Percentiles rank a stretch among this genome's conserved stretches.
phyloP scores from a whole-genome alignment of 2,797 vertebrate species.

The Catamblyrhynchus diadema region DNA sequence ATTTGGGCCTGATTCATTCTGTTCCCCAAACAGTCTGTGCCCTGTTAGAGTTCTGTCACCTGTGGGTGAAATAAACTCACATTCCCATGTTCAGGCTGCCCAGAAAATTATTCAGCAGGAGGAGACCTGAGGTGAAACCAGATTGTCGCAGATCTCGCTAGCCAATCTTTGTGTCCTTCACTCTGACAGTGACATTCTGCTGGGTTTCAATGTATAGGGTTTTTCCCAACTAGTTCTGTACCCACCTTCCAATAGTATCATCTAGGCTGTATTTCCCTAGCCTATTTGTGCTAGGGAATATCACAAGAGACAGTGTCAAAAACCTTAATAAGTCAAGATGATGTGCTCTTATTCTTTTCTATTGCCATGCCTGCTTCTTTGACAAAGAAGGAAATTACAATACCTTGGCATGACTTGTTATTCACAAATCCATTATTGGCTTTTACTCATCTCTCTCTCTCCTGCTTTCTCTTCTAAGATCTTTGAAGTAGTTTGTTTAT shows the following conservation, averaged over 20 bases:
- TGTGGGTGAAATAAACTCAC: background rate
- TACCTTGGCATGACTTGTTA: slow-evolving; percentile 10
- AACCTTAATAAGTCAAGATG: slow-evolving; percentile 22
- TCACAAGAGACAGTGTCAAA: background rate
- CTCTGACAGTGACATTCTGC: background rate
- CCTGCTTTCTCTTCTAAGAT: background rate
- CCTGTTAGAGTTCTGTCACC: background rate
- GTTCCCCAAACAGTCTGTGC: background rate
- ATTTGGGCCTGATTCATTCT: background rate
- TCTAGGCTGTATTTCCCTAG: background rate
- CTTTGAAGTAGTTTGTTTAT: slow-evolving; percentile 22
- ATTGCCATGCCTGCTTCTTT: background rate
- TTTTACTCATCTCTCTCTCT: background rate
- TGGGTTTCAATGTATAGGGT: background rate
- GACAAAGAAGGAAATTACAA: slow-evolving; percentile 30
- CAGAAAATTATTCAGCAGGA: background rate
- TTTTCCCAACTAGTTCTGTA: background rate
- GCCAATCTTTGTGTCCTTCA: background rate
- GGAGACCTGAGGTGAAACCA: background rate
- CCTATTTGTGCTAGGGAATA: background rate
- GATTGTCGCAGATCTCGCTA: background rate
- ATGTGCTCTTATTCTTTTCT: background rate
- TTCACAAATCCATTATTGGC: slow-evolving; percentile 21
- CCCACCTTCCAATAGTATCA: background rate
- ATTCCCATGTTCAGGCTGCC: background rate